Evolutionary conservation across 2,113 vertebrate species (phyloP).

Genomic region (Silurus glanis): DNA sequence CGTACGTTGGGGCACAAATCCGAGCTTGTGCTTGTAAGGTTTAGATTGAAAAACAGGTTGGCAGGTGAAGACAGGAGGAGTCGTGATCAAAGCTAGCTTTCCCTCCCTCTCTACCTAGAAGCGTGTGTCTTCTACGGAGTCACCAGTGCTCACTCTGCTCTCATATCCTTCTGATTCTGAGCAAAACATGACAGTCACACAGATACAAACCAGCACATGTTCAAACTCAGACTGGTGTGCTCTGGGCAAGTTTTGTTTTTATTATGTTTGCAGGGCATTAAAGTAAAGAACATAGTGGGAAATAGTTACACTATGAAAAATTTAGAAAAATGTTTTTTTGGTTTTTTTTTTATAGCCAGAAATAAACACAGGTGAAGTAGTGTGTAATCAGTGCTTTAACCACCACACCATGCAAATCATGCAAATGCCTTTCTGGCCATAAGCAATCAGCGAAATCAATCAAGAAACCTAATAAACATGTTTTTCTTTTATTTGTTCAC

Average conservation of each 20-base stretch:
- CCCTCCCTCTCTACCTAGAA: neutral
- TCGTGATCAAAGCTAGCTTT: slow-evolving; percentile 14
- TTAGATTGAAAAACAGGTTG: neutral
- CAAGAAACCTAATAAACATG: neutral
- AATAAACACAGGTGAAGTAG: neutral
- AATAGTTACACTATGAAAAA: neutral
- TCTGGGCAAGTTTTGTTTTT: neutral
- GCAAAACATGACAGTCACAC: neutral
- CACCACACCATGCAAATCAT: neutral
- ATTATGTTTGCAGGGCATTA: neutral
- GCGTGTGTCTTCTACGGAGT: neutral
- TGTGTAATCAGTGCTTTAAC: neutral
- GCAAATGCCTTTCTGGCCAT: neutral
- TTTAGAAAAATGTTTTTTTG: neutral
- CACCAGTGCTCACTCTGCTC: neutral
- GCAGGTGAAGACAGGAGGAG: slow-evolving; percentile 30
- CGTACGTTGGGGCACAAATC: slow-evolving; percentile 42
- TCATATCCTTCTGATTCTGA: neutral
- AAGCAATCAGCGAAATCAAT: neutral
- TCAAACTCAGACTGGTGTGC: neutral
- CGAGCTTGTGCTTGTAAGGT: slow-evolving; percentile 9
- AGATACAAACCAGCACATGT: neutral
- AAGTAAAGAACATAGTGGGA: neutral
- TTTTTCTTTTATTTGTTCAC: neutral
- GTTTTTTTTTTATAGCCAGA: neutral